Conservation (phyloP, 2,113 vertebrate species). For the Ptychochromis oligacanthus region DNA sequence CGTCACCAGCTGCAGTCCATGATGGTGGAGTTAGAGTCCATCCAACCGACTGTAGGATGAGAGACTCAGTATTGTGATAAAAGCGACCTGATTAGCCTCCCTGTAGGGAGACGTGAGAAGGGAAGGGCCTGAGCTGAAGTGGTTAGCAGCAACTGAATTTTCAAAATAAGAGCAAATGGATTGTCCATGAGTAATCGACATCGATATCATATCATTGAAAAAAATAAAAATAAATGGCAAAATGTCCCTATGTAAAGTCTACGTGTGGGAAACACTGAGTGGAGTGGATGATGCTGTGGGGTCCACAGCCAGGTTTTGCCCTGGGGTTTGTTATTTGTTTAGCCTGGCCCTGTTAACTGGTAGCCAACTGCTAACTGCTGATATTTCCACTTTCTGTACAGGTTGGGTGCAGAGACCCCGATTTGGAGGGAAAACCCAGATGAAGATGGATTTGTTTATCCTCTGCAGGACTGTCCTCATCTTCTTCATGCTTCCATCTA, state of each 20-base stretch:
- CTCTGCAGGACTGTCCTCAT: constrained; percentile 72
- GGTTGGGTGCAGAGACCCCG: constrained; percentile 21
- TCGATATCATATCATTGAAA: not conserved
- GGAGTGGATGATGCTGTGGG: not conserved
- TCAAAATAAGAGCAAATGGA: not conserved
- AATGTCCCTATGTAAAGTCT: not conserved
- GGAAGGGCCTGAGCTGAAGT: not conserved
- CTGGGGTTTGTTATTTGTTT: not conserved
- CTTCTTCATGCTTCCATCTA: constrained; percentile 58
- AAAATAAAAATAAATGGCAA: not conserved
- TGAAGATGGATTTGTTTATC: constrained; percentile 47
- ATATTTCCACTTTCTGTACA: not conserved
- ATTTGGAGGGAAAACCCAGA: constrained; percentile 58
- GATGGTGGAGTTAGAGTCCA: not conserved
- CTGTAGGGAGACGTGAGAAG: not conserved
- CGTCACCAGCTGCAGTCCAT: not conserved
- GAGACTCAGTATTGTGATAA: not conserved
- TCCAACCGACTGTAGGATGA: fast-evolving
- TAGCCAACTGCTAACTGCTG: not conserved
- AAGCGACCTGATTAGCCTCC: not conserved
- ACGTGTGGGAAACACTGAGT: not conserved
- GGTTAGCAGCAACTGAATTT: not conserved
- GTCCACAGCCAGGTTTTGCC: not conserved
- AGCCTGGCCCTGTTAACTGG: not conserved
- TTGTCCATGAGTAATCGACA: not conserved